phyloP scores from a whole-genome alignment of 2,113 vertebrate genomes.

The Urocolius indicus region DNA sequence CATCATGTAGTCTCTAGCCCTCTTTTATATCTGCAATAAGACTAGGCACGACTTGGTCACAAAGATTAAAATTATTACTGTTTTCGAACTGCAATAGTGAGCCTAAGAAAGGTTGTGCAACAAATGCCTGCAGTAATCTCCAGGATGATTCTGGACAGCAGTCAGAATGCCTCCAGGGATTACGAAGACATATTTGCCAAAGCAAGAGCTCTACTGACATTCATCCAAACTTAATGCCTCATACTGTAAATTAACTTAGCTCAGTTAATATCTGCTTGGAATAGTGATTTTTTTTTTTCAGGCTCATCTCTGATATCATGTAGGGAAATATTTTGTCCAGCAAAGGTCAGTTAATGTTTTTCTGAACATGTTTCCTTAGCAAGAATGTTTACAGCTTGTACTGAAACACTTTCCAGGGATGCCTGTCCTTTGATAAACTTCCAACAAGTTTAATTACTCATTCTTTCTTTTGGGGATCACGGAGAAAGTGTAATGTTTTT shows the following conservation, averaged over 20 bases:
- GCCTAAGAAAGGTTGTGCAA: not conserved
- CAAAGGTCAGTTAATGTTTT: not conserved
- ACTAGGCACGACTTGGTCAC: not conserved
- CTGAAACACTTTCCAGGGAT: not conserved
- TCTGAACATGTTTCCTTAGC: not conserved
- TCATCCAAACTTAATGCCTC: not conserved
- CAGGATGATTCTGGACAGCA: not conserved
- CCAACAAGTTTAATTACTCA: not conserved
- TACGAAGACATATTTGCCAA: not conserved
- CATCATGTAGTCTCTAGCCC: fast-evolving
- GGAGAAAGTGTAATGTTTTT: not conserved
- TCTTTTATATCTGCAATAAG: not conserved
- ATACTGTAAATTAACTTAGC: not conserved
- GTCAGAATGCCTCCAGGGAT: not conserved
- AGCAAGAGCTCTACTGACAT: not conserved
- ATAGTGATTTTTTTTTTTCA: not conserved
- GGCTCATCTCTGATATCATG: not conserved
- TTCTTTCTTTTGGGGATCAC: not conserved
- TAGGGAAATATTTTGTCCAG: not conserved
- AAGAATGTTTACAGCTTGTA: not conserved
- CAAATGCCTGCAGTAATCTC: not conserved
- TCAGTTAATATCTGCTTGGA: not conserved
- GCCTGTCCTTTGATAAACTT: not conserved
- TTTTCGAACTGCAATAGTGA: not conserved
- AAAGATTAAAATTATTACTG: not conserved